Evolutionary conservation across 2,113 vertebrate species (phyloP).

Genomic region (Anas platyrhynchos): DNA sequence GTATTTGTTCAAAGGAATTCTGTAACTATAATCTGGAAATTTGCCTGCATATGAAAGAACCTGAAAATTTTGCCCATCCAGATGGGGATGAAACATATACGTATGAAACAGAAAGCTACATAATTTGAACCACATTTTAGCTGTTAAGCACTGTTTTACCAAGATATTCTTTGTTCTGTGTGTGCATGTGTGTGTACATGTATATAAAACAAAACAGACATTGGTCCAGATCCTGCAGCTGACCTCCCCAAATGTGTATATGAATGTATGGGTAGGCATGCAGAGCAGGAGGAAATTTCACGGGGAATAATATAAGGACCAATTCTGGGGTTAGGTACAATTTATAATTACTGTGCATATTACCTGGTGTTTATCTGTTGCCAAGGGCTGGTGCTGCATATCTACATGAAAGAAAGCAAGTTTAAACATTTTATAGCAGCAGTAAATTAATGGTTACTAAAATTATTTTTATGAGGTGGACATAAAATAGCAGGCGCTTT

Average conservation of each 20-base stretch:
- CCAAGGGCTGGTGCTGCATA: background rate
- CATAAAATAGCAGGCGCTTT: background rate
- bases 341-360: background rate
- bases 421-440: background rate
- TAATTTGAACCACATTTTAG: slow-evolving; percentile 8
- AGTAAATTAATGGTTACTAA: background rate
- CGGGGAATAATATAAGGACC: background rate
- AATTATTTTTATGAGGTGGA: background rate
- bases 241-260: background rate
- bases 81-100: background rate
- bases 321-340: background rate
- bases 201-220: background rate
- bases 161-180: background rate
- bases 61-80: background rate
- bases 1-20: background rate
- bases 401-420: background rate
- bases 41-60: background rate
- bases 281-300: background rate
- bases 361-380: background rate
- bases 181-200: background rate
- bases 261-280: background rate
- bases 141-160: background rate
- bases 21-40: background rate
- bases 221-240: background rate
- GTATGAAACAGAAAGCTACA: background rate